phyloP scores from a whole-genome alignment of 1,140 invertebrate species.

The Aphaenogaster ashmeadi region DNA sequence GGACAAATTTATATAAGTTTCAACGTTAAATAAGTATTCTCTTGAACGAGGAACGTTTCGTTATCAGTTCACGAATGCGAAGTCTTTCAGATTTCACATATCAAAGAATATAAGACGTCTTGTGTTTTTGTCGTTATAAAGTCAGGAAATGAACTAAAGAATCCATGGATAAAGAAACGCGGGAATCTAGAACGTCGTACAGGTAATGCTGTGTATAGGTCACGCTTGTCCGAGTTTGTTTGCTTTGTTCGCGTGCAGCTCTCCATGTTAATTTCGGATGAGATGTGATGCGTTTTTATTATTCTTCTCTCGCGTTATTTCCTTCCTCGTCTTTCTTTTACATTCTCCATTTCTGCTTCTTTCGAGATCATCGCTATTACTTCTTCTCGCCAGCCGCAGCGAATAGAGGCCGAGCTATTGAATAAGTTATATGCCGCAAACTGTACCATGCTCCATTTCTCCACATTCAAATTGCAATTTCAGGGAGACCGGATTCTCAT shows the following conservation, averaged over 20 bases:
- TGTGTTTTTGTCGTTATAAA: background rate
- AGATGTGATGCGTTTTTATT: constrained; percentile 31
- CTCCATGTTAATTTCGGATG: constrained; percentile 54
- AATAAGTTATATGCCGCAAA: constrained; percentile 55
- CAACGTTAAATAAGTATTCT: background rate
- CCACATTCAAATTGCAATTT: constrained; percentile 51
- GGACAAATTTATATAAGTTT: background rate
- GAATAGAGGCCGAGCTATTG: constrained; percentile 44
- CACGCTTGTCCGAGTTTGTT: constrained; percentile 11
- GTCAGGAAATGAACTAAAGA: constrained; percentile 8
- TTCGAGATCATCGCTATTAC: constrained; percentile 24
- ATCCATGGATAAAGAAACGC: background rate
- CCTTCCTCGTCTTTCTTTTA: background rate
- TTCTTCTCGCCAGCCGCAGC: background rate
- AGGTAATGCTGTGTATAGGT: background rate
- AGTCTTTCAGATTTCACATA: constrained; percentile 38
- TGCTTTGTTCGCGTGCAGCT: constrained; percentile 25
- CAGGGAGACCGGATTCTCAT: background rate
- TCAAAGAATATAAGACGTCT: constrained; percentile 4
- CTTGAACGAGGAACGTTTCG: background rate
- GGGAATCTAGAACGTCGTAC: background rate
- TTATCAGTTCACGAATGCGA: constrained; percentile 4
- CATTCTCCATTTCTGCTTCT: background rate
- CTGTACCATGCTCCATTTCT: constrained; percentile 11
- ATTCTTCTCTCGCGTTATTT: background rate